Conservation (phyloP, 1,140 invertebrate genomes). For the Alviniconcha marisindica region DNA sequence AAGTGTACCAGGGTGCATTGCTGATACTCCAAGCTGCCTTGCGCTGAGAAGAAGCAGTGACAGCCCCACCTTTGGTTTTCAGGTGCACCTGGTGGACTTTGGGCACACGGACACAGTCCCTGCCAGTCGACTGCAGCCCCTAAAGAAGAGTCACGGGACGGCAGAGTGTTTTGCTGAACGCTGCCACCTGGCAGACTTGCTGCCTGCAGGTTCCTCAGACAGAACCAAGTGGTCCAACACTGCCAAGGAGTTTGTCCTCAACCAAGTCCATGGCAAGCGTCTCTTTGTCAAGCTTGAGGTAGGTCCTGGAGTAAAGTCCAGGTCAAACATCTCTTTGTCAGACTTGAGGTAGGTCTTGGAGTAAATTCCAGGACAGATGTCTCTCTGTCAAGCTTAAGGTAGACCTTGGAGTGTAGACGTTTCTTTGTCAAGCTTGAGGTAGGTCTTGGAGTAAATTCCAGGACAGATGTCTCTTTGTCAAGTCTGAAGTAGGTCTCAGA, state of each 20-base stretch:
- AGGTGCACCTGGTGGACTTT: slow-evolving; percentile 45
- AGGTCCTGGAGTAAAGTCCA: no score
- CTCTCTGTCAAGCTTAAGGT: no score
- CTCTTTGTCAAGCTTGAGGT: slow-evolving; percentile 37
- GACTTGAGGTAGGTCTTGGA: slow-evolving; percentile 4
- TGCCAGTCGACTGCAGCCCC: neutral
- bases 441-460: no score
- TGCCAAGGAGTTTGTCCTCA: slow-evolving; percentile 33
- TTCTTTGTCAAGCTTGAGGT: no score
- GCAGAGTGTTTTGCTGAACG: slow-evolving; percentile 28
- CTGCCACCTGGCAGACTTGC: slow-evolving; percentile 39
- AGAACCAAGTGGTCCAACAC: slow-evolving; percentile 39
- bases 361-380: no score
- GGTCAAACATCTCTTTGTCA: slow-evolving; percentile 13
- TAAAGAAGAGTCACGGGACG: slow-evolving; percentile 17
- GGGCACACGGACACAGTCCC: slow-evolving; percentile 26
- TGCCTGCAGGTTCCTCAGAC: slow-evolving; percentile 37
- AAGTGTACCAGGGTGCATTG: no score
- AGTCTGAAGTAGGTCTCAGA: no score
- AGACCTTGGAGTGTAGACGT: no score
- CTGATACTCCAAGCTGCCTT: no score
- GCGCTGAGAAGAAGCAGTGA: no score
- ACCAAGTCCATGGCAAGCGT: neutral
- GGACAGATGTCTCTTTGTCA: no score
- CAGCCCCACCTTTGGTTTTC: no score